Evolutionary conservation across 2,888 invertebrate genomes (phyloP).

Genomic region (Pseudococcus jackbeardsleyi): DNA sequence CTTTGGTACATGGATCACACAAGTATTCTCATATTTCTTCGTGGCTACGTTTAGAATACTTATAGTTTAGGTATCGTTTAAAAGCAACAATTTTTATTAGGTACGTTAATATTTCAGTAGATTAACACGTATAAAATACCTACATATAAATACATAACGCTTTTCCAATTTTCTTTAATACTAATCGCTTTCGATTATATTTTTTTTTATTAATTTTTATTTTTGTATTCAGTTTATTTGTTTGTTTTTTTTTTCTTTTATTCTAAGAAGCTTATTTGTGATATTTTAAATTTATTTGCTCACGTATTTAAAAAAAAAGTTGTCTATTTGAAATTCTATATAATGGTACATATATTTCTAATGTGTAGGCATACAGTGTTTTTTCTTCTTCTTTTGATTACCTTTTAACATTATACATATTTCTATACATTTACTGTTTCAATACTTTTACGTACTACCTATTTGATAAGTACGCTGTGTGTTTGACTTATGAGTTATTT

Average conservation of each 20-base stretch:
- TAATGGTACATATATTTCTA: neutral
- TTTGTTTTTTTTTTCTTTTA: slow-evolving; percentile 52
- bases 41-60: neutral
- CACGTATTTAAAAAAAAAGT: slow-evolving; percentile 55
- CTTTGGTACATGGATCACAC: neutral
- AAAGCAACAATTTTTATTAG: no score
- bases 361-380: slow-evolving; percentile 36
- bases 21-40: neutral
- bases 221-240: slow-evolving; percentile 55
- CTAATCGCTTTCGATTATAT: slow-evolving; percentile 54
- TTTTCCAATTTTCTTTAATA: slow-evolving; percentile 41
- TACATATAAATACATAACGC: slow-evolving; percentile 24
- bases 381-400: slow-evolving; percentile 26
- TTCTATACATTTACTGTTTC: slow-evolving; percentile 45
- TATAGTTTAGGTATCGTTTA: neutral
- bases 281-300: slow-evolving; percentile 65
- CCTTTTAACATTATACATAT: slow-evolving; percentile 53
- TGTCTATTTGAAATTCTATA: slow-evolving; percentile 41
- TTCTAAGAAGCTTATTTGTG: slow-evolving; percentile 64
- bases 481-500: neutral
- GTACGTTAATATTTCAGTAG: no score
- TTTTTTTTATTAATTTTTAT: slow-evolving; percentile 57
- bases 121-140: neutral
- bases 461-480: slow-evolving; percentile 37
- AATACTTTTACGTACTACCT: slow-evolving; percentile 34